Evolutionary conservation across 2,113 vertebrate species (phyloP).

Genomic region (Sorex araneus): DNA sequence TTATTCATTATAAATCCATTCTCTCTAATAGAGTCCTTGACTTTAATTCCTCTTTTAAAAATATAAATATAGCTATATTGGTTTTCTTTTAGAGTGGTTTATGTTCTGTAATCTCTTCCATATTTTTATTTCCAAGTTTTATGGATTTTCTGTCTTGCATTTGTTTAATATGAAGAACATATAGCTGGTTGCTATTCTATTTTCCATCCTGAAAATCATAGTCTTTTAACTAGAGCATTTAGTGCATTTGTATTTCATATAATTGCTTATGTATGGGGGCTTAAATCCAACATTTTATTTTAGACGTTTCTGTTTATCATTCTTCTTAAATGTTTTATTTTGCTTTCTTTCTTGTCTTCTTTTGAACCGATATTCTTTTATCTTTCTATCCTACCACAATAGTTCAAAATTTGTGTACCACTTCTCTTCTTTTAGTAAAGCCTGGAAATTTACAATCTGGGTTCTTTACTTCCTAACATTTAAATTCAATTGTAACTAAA

Average conservation of each 20-base stretch:
- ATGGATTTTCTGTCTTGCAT: slow-evolving; percentile 15
- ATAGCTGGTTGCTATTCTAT: background rate
- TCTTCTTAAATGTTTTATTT: background rate
- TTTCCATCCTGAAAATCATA: background rate
- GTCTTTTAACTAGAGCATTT: background rate
- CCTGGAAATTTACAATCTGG: slow-evolving; percentile 45
- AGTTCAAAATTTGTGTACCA: slow-evolving; percentile 45
- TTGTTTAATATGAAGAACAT: background rate
- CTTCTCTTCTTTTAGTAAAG: slow-evolving; percentile 34
- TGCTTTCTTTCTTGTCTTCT: background rate
- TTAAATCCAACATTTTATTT: slow-evolving; percentile 42
- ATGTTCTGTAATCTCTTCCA: background rate
- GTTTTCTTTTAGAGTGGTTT: slow-evolving; percentile 20
- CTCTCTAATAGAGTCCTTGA: background rate
- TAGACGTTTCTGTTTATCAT: background rate
- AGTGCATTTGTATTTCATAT: slow-evolving; percentile 6
- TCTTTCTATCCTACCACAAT: slow-evolving; percentile 34
- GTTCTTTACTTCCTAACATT: slow-evolving; percentile 45
- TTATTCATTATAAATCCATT: too few species aligned
- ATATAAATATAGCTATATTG: background rate
- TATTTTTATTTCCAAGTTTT: slow-evolving; percentile 9
- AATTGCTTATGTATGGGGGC: background rate
- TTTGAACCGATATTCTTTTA: slow-evolving; percentile 45
- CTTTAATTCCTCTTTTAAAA: background rate
- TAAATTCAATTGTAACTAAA: slow-evolving; percentile 62